Evolutionary conservation across 2,113 vertebrate genomes (phyloP), one percentile per base, ranked within the genome.

Genomic region (Oxygymnocypris stewartii): DNA sequence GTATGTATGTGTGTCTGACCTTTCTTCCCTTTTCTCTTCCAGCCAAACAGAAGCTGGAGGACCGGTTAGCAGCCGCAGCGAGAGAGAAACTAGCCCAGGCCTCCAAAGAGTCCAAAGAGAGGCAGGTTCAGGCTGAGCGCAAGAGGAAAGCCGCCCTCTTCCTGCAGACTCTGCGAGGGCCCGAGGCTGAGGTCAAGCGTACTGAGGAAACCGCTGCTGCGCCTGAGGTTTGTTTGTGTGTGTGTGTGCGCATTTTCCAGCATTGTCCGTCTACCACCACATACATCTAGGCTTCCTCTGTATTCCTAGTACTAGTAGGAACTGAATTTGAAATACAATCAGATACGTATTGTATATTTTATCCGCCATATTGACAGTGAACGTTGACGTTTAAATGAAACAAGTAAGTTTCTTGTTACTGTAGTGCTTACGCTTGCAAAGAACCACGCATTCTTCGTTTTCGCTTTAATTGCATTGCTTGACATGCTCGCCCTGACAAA

Each of bases 31-130:
- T 81, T 83, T 69, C 11, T 6, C 14, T 69, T 47, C 85, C 88
- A 99, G 98, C 98, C 88, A 99, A 99, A 87, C 98, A 97, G 92
- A 98, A 97, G 89, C 95, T 99, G 83, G 98, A 99, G 93, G 98
- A 98, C 84, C 96, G 98, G n/a, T 94, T 99, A 13, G 96, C 98
- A 0, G 98, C 97, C n/a, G 98, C 98, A 7, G 98, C 98, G 40
- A 92, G 98, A 77, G 98, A 99, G 86, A 99, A 99, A 91, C 96
- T 99, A 84, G 98, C 98, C 51, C 98, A 99, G 91, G 98, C 97
- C 0, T 97, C 97, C 47, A 99, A 99, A 92, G 98, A 99, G 89
- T 99, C 97, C 0, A 99, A 99, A 90, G 98, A 99, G 91, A 98
- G 98, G 90, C 98, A 99, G 91, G 95, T 99, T 1, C 98, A 99